Evolutionary conservation across 2,888 invertebrate species (phyloP), one percentile per base, ranked within the genome.

Genomic region (Sicus ferrugineus): DNA sequence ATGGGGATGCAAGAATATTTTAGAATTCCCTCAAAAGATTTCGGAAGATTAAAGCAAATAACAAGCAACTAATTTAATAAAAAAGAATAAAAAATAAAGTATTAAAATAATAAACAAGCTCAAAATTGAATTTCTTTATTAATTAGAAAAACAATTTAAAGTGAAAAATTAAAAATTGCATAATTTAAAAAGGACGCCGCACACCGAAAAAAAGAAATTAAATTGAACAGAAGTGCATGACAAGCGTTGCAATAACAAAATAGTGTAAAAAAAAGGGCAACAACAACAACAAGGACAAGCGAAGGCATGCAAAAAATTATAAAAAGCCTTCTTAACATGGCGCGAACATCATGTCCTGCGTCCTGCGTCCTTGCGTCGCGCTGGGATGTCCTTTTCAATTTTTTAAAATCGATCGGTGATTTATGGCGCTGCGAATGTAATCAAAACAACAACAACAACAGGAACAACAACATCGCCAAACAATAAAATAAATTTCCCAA

Each of bases 341-440:
- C 80, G 81, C 80, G 80, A 82, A 82, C 83, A 82, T 82, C 81
- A 82, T 82, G 83, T 82, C 82, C 81, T 81, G 81, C 76, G 54
- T 54, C 77, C 78, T 78, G 46, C 28, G 42, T 42, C 79, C 81
- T 78, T 77, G 76, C 71, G 72, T 54, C 69, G 68, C n/a, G 50
- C 76, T 69, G 56, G 61, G 64, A 66, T 69, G 67, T 69, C 71
- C 68, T 71, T 72, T 72, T 70, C 64, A 65, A 70, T 74, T 70
- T 73, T 66, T 73, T 64, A 65, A 69, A 73, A 74, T 76, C 77
- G 82, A 81, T 82, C 82, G 77, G 79, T 81, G 81, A 81, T 81
- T 81, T 81, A 81, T 81, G 76, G 77, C 78, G 75, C 48, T 64
- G 48, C 42, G 26, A 61, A 64, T 38, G 52, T 28, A 54, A 66